A percentile compares a stretch with the other conserved stretches of the same genome.
These are phyloP conservation scores for Cinara cedri DNA, from an alignment of 2,888 invertebrate genomes.

Conservation along the genomic window DNA sequence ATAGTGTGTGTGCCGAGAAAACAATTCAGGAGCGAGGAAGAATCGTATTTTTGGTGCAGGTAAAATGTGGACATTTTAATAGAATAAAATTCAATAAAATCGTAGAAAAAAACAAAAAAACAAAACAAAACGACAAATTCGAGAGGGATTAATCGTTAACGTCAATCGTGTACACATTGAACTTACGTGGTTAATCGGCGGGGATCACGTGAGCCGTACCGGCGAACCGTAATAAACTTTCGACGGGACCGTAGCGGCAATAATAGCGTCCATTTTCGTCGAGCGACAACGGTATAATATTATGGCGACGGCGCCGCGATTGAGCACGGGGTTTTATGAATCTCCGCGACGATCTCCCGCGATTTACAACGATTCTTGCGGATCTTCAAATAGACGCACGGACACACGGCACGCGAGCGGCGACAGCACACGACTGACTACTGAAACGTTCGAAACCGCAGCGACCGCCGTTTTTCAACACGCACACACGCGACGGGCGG, in stretches of 20 bases:
- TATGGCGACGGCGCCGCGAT: neutral
- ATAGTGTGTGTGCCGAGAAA: no score
- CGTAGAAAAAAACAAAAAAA: no score
- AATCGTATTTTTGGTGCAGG: no score
- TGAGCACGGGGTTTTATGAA: neutral
- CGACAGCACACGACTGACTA: constrained; percentile 28
- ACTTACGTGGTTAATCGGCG: constrained; percentile 9
- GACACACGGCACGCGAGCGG: constrained; percentile 21
- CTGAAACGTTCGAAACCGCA: neutral
- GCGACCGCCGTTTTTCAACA: constrained; percentile 11
- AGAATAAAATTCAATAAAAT: no score
- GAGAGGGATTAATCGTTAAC: no score
- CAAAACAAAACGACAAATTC: no score
- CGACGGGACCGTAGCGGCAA: neutral
- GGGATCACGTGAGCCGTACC: constrained; percentile 16
- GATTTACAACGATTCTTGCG: no score
- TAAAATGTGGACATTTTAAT: no score
- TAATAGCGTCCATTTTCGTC: neutral
- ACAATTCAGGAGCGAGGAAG: no score
- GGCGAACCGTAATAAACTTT: constrained; percentile 8
- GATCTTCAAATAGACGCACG: neutral
- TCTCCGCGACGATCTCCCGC: neutral
- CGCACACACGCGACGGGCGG: constrained; percentile 25
- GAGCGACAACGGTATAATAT: no score
- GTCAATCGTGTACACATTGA: neutral